Conservation (phyloP, 1,140 invertebrate genomes). For the Drepana arcuata region DNA sequence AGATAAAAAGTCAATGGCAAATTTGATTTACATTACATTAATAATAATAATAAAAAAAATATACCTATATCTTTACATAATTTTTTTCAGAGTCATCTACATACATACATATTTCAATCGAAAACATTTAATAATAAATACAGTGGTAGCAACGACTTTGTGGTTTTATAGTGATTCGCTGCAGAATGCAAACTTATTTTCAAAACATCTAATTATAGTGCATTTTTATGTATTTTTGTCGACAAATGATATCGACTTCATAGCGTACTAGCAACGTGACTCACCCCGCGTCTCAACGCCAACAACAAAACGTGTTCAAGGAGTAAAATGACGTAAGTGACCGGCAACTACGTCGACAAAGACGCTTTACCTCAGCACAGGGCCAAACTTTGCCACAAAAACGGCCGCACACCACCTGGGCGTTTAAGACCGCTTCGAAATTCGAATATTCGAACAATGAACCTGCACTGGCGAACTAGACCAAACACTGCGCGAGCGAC, state of each 20-base stretch:
- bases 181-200: too few relatives aligned
- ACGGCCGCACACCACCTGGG: conserved; percentile 34
- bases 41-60: too few relatives aligned
- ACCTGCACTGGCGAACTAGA: conserved; percentile 64
- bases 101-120: too few relatives aligned
- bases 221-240: too few relatives aligned
- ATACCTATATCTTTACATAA: too few relatives aligned
- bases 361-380: conserved; percentile 37
- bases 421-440: conserved; percentile 39
- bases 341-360: conserved; percentile 40
- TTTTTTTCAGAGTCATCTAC: too few relatives aligned
- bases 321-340: conserved; percentile 51
- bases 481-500: conserved; percentile 51
- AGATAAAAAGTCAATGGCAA: too few relatives aligned
- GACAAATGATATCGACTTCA: conserved; percentile 35
- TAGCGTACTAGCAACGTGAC: conserved; percentile 42
- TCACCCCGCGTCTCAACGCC: conserved; percentile 64
- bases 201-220: too few relatives aligned
- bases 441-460: conserved; percentile 49
- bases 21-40: too few relatives aligned
- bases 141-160: too few relatives aligned
- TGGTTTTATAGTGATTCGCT: too few relatives aligned
- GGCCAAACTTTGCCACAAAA: conserved; percentile 42
- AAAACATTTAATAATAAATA: too few relatives aligned
- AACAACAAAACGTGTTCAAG: conserved; percentile 53